Base-by-base conservation (phyloP, 2,888 invertebrate species). In the Drosophila ustulata region DNA sequence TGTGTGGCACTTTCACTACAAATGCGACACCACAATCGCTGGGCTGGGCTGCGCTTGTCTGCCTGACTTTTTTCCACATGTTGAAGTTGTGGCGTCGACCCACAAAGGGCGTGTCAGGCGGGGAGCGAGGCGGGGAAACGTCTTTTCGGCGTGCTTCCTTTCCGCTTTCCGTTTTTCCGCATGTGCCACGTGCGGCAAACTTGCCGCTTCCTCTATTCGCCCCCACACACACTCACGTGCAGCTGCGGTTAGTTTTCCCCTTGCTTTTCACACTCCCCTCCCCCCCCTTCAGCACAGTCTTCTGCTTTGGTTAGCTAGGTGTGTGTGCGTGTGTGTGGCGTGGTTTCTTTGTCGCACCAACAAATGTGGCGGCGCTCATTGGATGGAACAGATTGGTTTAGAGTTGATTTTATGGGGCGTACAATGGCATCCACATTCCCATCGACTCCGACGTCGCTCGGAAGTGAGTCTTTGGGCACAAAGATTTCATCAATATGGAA, bases 331-430 rank as follows among this genome's bases (percentile, higher is more conserved):
- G 58, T 62, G 11, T 58, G 71, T 62, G 53, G 66, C 70, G 80
- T 56, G 81, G 82, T 82, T 82, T 79, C 81, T 82, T 82, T 82
- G 81, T 80, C 80, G 73, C 73, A 80, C 73, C 72, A 82, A 78
- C 81, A 82, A 77, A 59, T 80, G 81, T 71, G 81, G 80, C 73
- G 45, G 28, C 73, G 68, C 64, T 72, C 81, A 75, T 78, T 69
- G 80, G 80, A 68, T 72, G 80, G 75, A 80, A 78, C 80, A 78
- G 80, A 80, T 80, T 80, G 80, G 80, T 75, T 80, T 57, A 71
- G 74, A 66, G 58, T 75, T 72, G 72, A 72, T 80, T 78, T 75
- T 67, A 64, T 63, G 47, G 58, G 52, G 56, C 66, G 53, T 46
- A 55, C 41, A 50, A 53, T 43, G 50, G 47, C 43, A 46, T 28